phyloP scores from a whole-genome alignment of 2,113 vertebrate genomes.

The Eclectus roratus region DNA sequence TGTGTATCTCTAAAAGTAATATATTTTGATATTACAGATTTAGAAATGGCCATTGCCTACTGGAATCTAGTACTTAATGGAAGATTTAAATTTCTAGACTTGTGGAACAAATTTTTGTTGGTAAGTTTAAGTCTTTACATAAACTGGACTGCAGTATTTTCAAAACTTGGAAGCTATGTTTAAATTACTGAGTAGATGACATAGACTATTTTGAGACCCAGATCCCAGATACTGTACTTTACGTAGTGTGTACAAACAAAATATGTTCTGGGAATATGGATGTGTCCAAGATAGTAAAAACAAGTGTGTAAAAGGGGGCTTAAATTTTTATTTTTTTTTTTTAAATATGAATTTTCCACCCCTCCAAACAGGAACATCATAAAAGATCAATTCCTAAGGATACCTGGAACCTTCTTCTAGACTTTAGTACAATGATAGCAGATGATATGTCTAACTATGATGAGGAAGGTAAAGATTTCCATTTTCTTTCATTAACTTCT shows the following conservation, averaged over 20 bases:
- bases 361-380: slow-evolving; percentile 81
- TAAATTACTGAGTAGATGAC: background rate
- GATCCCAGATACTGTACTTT: background rate
- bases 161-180: background rate
- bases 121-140: slow-evolving; percentile 76
- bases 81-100: slow-evolving; percentile 92
- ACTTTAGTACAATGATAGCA: slow-evolving; percentile 88
- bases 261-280: background rate
- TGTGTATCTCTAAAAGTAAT: slow-evolving; percentile 48
- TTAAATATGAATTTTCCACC: background rate
- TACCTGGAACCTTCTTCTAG: slow-evolving; percentile 88
- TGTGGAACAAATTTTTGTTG: slow-evolving; percentile 92
- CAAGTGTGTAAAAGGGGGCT: background rate
- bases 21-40: slow-evolving; percentile 82
- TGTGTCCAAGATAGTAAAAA: background rate
- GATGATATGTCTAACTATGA: slow-evolving; percentile 90
- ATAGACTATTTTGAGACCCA: background rate
- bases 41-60: slow-evolving; percentile 91
- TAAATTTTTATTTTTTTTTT: background rate
- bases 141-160: slow-evolving; percentile 9
- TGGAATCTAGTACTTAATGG: slow-evolving; percentile 92
- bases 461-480: slow-evolving; percentile 80
- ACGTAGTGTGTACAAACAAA: background rate
- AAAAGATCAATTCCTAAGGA: slow-evolving; percentile 89
- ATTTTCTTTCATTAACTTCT: background rate